These are phyloP conservation scores for Perdita meconis DNA, from an alignment of 2,888 invertebrate genomes.

Conservation along the genomic window DNA sequence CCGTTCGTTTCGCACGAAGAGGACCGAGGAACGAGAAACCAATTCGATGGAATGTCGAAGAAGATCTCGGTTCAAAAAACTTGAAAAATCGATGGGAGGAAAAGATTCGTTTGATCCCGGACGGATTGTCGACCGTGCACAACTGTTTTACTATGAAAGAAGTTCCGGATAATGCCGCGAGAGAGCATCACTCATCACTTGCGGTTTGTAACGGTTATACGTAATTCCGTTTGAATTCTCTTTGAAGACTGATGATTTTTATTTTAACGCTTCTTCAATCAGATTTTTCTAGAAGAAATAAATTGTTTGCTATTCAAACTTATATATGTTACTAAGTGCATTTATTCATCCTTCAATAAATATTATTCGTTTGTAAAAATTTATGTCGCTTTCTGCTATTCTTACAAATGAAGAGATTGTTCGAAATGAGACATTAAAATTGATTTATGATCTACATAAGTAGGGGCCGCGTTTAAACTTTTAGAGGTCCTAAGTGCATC, in stretches of 20 bases:
- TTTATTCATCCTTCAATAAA: too few species aligned
- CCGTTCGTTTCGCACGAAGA: not conserved
- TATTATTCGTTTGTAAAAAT: too few species aligned
- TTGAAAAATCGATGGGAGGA: constrained; percentile 10
- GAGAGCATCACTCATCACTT: constrained; percentile 36
- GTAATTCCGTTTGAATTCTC: constrained; percentile 1
- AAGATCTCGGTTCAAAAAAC: constrained; percentile 2
- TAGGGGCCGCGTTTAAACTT: too few species aligned
- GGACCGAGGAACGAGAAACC: not conserved
- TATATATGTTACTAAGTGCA: too few species aligned
- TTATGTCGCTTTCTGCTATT: too few species aligned
- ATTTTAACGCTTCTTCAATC: not conserved
- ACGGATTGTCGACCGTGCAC: constrained; percentile 14
- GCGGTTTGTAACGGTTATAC: not conserved
- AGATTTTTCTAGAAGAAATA: not conserved
- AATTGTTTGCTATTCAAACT: too few species aligned
- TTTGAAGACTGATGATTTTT: not conserved
- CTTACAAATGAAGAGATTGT: too few species aligned
- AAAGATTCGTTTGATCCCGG: not conserved
- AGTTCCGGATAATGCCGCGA: not conserved
- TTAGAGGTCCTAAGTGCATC: too few species aligned
- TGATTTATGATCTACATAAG: too few species aligned
- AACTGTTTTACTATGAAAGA: not conserved
- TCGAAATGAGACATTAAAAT: too few species aligned
- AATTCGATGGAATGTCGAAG: constrained; percentile 26